Base-by-base conservation (phyloP, 2,113 vertebrate species). In the Planiliza haematocheilus region DNA sequence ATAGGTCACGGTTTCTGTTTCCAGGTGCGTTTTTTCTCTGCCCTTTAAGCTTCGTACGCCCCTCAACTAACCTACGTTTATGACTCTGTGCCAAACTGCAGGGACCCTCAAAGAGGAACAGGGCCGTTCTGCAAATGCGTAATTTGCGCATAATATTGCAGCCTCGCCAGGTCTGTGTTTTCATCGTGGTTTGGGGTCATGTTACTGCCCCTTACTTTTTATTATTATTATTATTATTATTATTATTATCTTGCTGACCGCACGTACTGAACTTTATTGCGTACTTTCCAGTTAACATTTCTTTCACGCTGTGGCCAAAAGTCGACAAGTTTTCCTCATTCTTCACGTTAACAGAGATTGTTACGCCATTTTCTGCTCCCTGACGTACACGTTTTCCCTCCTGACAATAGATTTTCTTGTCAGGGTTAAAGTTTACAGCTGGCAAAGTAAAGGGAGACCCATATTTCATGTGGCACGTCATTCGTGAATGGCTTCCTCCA, bases 1-100 rank as follows among this genome's bases (percentile, higher is more conserved):
- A 83, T 45, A 73, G 80, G 83, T 86, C 81, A 83, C 12, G 10
- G 14, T 5, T 30, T 30, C 24, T 30, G 24, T 30, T 30, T 51
- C n/a, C 42, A 34, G 6, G 8, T 30, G 3, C 42, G 11, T 14
- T 43, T 20, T 13, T 34, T 1, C 17, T 7, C 21, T 17, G 10
- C 9, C 20, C 2, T 45, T 57, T 52, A n/a, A 43, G 48, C 7
- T 51, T 38, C 17, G 41, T 24, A 41, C 12, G 10, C 1, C 5
- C 43, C 18, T 37, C 11, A 1, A 60, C 16, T 14, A 9, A 21
- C 36, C n/a, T 24, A 41, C 30, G 34, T 24, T 16, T 24, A 9
- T 42, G 38, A 42, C 10, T 5, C 20, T 16, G 38, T 5, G 16
- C 7, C 36, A 6, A 37, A 18, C 30, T 65, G 13, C 38, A 37